Evolutionary conservation across 2,888 invertebrate genomes (phyloP).

Genomic region (Hanleya hanleyi): DNA sequence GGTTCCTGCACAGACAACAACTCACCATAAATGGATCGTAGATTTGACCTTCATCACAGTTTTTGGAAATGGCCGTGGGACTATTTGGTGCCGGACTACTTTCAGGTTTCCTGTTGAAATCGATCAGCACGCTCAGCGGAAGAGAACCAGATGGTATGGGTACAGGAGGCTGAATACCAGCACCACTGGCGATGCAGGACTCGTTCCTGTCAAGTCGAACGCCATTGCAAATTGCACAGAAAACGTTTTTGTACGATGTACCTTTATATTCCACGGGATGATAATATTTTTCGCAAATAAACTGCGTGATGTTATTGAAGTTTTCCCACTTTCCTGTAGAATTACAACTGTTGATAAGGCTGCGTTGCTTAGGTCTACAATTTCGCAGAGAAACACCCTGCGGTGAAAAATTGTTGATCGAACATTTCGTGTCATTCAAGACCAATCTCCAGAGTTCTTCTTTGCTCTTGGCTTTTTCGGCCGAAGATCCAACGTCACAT

Average conservation of each 20-base stretch:
- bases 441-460: neutral
- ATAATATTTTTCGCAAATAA: neutral
- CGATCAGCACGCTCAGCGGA: neutral
- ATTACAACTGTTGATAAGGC: neutral
- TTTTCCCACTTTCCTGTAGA: neutral
- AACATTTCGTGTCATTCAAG: neutral
- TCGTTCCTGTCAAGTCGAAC: neutral
- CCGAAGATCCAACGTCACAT: neutral
- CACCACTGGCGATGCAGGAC: neutral
- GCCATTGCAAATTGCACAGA: constrained; percentile 4
- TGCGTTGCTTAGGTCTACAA: neutral
- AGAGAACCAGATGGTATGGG: neutral
- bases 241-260: neutral
- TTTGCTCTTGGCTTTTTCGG: neutral
- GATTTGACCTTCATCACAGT: too few species aligned
- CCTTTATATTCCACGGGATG: neutral
- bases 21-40: too few species aligned
- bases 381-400: neutral
- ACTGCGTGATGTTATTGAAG: neutral
- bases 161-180: neutral
- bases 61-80: too few species aligned
- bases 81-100: too few species aligned
- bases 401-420: neutral
- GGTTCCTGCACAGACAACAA: too few species aligned
- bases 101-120: neutral